phyloP scores from a whole-genome alignment of 2,888 invertebrate species.

The Orthosia incerta region DNA sequence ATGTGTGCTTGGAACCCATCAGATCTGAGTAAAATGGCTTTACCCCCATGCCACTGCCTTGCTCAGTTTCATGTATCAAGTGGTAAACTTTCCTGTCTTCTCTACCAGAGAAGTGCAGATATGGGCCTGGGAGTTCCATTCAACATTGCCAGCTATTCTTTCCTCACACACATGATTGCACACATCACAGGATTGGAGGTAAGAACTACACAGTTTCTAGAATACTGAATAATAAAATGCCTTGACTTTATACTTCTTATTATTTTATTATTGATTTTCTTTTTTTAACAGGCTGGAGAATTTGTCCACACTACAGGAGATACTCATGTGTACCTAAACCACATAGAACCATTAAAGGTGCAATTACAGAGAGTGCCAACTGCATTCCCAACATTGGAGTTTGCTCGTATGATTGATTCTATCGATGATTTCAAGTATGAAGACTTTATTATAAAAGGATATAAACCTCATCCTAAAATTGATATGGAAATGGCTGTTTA shows the following conservation, averaged over 20 bases:
- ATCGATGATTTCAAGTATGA: conserved; percentile 97
- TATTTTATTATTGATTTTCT: neutral
- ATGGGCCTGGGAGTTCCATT: conserved; percentile 99
- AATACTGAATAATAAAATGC: neutral
- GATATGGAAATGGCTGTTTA: conserved; percentile 98
- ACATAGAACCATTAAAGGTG: conserved; percentile 95
- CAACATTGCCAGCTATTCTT: conserved; percentile 98
- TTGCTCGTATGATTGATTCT: conserved; percentile 93
- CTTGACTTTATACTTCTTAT: neutral
- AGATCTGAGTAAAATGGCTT: conserved; percentile 97
- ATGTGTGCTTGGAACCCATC: conserved; percentile 99
- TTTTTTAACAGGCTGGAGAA: conserved; percentile 94
- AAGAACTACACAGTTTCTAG: conserved; percentile 13
- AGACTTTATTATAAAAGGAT: conserved; percentile 96
- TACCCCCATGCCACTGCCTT: conserved; percentile 99
- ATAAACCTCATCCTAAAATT: conserved; percentile 97
- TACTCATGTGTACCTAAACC: conserved; percentile 98
- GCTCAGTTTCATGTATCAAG: conserved; percentile 98
- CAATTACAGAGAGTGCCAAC: conserved; percentile 95
- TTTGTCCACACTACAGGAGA: conserved; percentile 99
- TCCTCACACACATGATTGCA: conserved; percentile 98
- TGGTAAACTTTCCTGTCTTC: conserved; percentile 96
- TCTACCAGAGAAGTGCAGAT: conserved; percentile 99
- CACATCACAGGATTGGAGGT: conserved; percentile 97
- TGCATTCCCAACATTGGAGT: conserved; percentile 95